Evolutionary conservation across 2,888 invertebrate species (phyloP), one percentile per base, ranked within the genome.

Genomic region (Chymomyza amoena): DNA sequence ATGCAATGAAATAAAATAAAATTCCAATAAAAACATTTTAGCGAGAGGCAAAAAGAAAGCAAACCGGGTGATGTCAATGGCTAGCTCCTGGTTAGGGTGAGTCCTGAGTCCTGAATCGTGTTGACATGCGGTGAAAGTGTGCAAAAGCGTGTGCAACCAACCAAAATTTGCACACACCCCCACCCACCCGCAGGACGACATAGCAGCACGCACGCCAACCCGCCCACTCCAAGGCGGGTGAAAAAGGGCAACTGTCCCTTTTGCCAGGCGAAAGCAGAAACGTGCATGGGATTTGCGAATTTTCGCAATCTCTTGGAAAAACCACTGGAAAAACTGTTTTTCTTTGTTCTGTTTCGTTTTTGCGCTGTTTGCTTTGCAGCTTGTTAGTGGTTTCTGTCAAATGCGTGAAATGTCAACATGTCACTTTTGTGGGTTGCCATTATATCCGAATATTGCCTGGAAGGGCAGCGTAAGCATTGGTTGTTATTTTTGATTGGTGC

Each of bases 1-100:
- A 89, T 83, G 89, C 89, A 90, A 90, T 90, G 88, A 90, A 90
- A 90, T 90, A 90, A 90, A 90, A 90, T 90, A 90, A 90, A 90
- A 90, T 89, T 90, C 89, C 89, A 90, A 90, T 90, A 90, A 90
- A 90, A 90, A 90, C 90, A 90, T 89, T 90, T 86, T 85, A 75
- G 81, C 85, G 88, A 84, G 72, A 70, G 73, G 76, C 70, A 45
- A 68, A 71, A 75, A 75, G 68, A 45, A 68, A 75, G 68, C 36
- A 68, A 71, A 73, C 52, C 62, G 68, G 61, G 61, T 54, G 51
- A 45, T 50, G 6, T 18, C 51, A 62, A 7, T 28, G 51, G 54
- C 57, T 32, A 16, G 20, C 50, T 52, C 5, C 5, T 51, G 61
- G 36, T 20, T 28, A 52, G 56, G 51, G 67, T 52, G 59, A 70